phyloP scores from a whole-genome alignment of 2,113 vertebrate species.

The Phasianus colchicus region DNA sequence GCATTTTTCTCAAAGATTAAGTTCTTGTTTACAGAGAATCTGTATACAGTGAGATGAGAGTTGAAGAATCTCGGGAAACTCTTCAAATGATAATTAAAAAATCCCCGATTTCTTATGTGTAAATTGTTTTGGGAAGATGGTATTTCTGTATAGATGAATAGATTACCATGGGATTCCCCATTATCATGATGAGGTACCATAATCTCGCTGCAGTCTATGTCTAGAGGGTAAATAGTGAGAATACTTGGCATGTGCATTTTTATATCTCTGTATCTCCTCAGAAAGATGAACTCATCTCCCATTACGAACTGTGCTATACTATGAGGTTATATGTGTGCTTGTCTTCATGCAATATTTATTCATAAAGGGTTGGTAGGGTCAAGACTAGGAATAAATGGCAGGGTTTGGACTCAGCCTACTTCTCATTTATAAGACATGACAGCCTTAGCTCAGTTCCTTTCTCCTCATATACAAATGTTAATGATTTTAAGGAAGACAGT shows the following conservation, averaged over 20 bases:
- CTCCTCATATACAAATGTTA: constrained; percentile 44
- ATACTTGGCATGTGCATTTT: neutral
- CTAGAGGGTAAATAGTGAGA: neutral
- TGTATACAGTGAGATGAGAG: neutral
- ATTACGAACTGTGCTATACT: neutral
- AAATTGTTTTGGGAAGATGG: neutral
- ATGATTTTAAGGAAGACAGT: neutral
- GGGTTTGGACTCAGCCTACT: neutral
- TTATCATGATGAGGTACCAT: neutral
- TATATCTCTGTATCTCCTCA: neutral
- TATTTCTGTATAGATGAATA: neutral
- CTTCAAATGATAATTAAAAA: neutral
- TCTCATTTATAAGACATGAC: neutral
- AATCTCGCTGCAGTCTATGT: neutral
- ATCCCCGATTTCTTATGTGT: neutral
- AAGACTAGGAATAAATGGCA: neutral
- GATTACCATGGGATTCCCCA: neutral
- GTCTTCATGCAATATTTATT: neutral
- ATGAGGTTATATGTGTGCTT: neutral
- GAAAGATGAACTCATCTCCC: neutral
- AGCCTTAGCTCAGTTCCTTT: constrained; percentile 20
- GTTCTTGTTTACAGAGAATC: neutral
- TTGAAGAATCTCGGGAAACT: neutral
- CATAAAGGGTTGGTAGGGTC: neutral
- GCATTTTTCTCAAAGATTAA: neutral